Conservation (phyloP, 2,113 vertebrate species). For the Callionymus lyra region DNA sequence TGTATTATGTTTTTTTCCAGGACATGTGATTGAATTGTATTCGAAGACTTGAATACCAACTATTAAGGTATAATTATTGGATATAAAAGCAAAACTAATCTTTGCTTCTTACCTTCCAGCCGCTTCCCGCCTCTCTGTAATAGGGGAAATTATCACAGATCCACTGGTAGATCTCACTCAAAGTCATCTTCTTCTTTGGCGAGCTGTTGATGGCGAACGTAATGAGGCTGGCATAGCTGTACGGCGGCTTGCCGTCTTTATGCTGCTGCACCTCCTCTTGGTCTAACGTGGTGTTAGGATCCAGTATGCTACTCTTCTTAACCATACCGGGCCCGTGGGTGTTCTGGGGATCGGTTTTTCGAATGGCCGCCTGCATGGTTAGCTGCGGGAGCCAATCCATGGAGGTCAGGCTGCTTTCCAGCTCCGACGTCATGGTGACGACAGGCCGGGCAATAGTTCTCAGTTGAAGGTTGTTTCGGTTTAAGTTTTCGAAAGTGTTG, state of each 20-base stretch:
- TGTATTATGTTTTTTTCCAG: too few relatives aligned
- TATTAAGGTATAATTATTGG: neutral
- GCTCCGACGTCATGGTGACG: constrained; percentile 84
- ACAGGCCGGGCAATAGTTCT: constrained; percentile 38
- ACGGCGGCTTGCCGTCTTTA: constrained; percentile 87
- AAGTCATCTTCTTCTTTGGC: constrained; percentile 90
- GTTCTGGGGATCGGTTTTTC: constrained; percentile 79
- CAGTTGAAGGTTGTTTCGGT: constrained; percentile 15
- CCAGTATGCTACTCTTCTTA: constrained; percentile 79
- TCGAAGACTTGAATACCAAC: neutral
- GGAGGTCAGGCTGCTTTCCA: constrained; percentile 90
- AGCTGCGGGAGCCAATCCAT: constrained; percentile 92
- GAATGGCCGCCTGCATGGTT: constrained; percentile 85
- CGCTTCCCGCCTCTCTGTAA: constrained; percentile 83
- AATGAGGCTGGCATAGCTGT: constrained; percentile 90
- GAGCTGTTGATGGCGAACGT: constrained; percentile 91
- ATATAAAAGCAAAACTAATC: too few relatives aligned
- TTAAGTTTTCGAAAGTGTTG: constrained; percentile 15
- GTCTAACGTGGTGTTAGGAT: constrained; percentile 83
- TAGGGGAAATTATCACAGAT: constrained; percentile 87
- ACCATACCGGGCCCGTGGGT: constrained; percentile 76
- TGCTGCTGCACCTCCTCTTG: constrained; percentile 87
- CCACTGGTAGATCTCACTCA: constrained; percentile 88
- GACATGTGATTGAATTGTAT: neutral
- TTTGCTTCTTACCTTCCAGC: constrained; percentile 75